phyloP scores from a whole-genome alignment of 1,140 invertebrate genomes.

The Stegodyphus mimosarum region DNA sequence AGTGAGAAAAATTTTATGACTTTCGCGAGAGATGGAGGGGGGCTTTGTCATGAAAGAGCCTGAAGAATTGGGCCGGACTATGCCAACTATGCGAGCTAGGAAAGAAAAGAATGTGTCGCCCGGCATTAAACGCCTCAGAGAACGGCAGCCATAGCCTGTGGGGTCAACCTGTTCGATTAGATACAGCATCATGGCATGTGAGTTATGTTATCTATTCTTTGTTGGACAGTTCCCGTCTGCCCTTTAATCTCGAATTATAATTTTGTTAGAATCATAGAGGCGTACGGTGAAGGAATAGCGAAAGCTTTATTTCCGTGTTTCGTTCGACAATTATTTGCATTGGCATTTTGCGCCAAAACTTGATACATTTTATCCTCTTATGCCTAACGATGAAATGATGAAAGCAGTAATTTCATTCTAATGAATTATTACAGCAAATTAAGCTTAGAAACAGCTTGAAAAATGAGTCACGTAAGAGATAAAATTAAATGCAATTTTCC shows the following conservation, averaged over 20 bases:
- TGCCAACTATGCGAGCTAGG: slow-evolving; percentile 33
- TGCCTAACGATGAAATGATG: too few species aligned
- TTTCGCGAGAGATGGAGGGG: not conserved
- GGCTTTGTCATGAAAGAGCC: not conserved
- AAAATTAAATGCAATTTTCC: too few species aligned
- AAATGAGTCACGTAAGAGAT: too few species aligned
- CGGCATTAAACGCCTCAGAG: slow-evolving; percentile 25
- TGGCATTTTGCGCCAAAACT: too few species aligned
- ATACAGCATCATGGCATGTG: not conserved
- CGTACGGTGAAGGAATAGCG: not conserved
- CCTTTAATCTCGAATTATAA: not conserved
- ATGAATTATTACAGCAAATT: too few species aligned
- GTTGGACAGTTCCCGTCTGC: not conserved
- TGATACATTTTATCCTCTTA: too few species aligned
- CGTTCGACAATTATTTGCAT: too few species aligned
- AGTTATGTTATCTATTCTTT: slow-evolving; percentile 28
- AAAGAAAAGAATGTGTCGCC: slow-evolving; percentile 20
- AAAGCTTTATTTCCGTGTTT: too few species aligned
- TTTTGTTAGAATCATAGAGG: not conserved
- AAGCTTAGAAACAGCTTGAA: too few species aligned
- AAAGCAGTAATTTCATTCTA: too few species aligned
- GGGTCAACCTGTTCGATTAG: slow-evolving; percentile 36
- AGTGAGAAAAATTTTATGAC: slow-evolving; percentile 33
- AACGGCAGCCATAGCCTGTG: not conserved
- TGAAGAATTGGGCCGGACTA: slow-evolving; percentile 8